Percentiles rank a stretch among this genome's conserved stretches.
These are phyloP conservation scores for Sepiola atlantica DNA, from an alignment of 2,888 invertebrate species.

Conservation along the genomic window DNA sequence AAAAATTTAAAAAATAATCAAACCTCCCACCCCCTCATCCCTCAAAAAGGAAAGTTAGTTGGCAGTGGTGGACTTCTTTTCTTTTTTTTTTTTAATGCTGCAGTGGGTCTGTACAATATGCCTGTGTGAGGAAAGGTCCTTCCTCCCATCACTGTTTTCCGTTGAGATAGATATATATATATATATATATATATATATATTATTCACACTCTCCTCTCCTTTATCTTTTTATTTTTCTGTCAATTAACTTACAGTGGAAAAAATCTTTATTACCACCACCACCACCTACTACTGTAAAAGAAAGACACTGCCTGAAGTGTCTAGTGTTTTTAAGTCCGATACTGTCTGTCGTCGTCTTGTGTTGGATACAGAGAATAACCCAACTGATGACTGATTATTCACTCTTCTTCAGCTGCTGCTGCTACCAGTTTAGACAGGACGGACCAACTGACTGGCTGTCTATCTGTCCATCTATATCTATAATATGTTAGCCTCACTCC, in stretches of 20 bases:
- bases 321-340: slow-evolving; percentile 34
- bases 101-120: not conserved
- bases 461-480: slow-evolving; percentile 12
- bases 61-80: not conserved
- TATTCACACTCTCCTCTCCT: not conserved
- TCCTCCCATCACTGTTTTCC: not conserved
- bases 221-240: not conserved
- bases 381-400: slow-evolving; percentile 11
- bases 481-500: not conserved
- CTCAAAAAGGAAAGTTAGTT: slow-evolving; percentile 1
- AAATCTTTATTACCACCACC: not conserved
- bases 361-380: slow-evolving; percentile 6
- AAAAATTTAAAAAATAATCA: not conserved
- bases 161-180: not conserved
- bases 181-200: not conserved
- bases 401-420: slow-evolving; percentile 39
- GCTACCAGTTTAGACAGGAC: slow-evolving; percentile 36
- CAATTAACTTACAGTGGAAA: not conserved
- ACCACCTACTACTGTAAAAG: not conserved
- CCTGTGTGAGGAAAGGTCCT: slow-evolving; percentile 11
- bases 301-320: not conserved
- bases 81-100: not conserved
- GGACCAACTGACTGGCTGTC: slow-evolving; percentile 33
- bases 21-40: not conserved
- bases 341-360: not conserved